Evolutionary conservation across 2,888 invertebrate genomes (phyloP), one percentile per base, ranked within the genome.

Genomic region (Phyto melanocephala): DNA sequence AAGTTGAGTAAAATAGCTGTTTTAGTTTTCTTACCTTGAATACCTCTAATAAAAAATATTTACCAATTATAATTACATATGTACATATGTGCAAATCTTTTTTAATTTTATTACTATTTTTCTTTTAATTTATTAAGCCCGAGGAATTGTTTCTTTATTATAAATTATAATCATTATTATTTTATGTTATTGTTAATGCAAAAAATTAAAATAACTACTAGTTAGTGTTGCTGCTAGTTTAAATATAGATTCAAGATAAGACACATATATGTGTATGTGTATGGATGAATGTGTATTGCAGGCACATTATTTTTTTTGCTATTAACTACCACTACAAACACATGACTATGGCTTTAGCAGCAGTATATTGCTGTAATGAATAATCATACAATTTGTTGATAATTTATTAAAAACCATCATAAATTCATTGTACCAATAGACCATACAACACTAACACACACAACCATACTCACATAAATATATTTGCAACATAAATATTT

Each of bases 391-490:
- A 80, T 80, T 70, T 77, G 78, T 40, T 76, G 80, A 71, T 76
- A 76, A 71, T 76, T 80, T 58, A 79, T 76, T 71, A 78, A 67
- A 60, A 78, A 79, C 65, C 47, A 82, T 68, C 54, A 67, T 77
- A 54, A 67, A 72, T 67, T 58, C 37, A 77, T 70, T 70, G 70
- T 70, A 54, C 45, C 22, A 75, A 75, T 65, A 75, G 65, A 75
- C 65, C 75, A 42, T 35, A 45, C 22, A 35, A 33, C 24, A 33
- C 1, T 35, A 47, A 58, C 17, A 22, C 15, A 40, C 47, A 58
- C 37, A 10, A n/a, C n/a, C n/a, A n/a, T n/a, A n/a, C n/a, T n/a
- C n/a, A n/a, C n/a, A n/a, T 47, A 8, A 37, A 5, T 22, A 15
- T 40, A 52, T 58, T 58, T 56, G 54, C 54, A 75, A 67, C 56